Conservation (phyloP, 1,140 invertebrate genomes). For the Neodiprion fabricii region DNA sequence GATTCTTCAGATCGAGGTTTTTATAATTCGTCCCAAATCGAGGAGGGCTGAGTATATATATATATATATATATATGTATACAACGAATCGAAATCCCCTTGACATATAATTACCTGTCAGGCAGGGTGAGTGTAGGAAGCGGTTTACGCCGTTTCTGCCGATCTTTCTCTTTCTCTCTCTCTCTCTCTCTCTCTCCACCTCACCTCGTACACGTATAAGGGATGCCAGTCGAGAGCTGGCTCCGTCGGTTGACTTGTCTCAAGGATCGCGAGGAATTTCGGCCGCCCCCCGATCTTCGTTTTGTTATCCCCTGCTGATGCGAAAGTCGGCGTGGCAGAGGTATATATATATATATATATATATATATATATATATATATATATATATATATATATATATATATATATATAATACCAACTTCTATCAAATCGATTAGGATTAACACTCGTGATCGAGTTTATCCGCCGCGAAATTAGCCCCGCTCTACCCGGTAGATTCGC, state of each 20-base stretch:
- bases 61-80: not conserved
- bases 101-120: not conserved
- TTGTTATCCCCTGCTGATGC: no score
- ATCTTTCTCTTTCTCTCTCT: not conserved
- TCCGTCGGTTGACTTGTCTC: not conserved
- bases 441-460: slow-evolving; percentile 2
- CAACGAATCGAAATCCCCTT: not conserved
- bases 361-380: no score
- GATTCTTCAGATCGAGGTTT: no score
- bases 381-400: no score
- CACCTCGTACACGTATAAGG: slow-evolving; percentile 12
- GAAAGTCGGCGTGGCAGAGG: no score
- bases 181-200: slow-evolving; percentile 14
- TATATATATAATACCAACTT: no score
- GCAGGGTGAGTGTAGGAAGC: not conserved
- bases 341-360: no score
- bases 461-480: not conserved
- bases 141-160: not conserved
- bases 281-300: not conserved
- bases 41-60: no score
- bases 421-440: not conserved
- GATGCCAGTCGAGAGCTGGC: not conserved
- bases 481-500: not conserved
- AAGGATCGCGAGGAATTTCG: not conserved
- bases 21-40: no score